phyloP scores from a whole-genome alignment of 2,888 invertebrate genomes.

The Lasioglossum malachurum region DNA sequence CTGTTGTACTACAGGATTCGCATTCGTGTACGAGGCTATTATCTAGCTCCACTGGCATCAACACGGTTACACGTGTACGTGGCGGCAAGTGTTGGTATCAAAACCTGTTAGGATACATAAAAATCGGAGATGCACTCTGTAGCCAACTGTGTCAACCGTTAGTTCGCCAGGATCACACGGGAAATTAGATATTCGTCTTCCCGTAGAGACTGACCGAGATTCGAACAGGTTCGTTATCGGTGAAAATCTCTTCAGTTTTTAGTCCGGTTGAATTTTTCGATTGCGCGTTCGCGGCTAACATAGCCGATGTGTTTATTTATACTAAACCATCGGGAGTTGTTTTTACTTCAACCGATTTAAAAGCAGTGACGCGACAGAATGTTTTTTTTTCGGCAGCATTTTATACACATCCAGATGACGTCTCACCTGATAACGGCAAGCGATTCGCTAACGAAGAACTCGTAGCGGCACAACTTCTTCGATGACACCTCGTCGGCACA shows the following conservation, averaged over 20 bases:
- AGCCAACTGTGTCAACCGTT: constrained; percentile 64
- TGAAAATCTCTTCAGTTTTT: background rate
- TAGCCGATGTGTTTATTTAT: background rate
- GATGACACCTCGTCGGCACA: constrained; percentile 62
- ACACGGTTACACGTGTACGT: background rate
- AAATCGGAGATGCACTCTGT: constrained; percentile 48
- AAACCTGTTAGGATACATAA: constrained; percentile 62
- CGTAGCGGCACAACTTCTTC: constrained; percentile 71
- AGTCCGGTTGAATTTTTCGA: background rate
- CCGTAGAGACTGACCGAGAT: constrained; percentile 27
- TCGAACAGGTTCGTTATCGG: constrained; percentile 9
- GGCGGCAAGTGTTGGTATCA: constrained; percentile 20
- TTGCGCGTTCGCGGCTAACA: background rate
- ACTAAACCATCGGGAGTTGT: background rate
- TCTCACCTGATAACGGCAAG: constrained; percentile 64
- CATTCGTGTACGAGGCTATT: constrained; percentile 25
- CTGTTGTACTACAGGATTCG: constrained; percentile 7
- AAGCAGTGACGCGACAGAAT: background rate
- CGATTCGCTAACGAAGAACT: constrained; percentile 70
- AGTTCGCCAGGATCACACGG: constrained; percentile 25
- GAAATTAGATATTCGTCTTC: constrained; percentile 25
- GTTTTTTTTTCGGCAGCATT: background rate
- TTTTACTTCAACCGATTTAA: background rate
- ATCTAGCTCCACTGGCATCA: constrained; percentile 17
- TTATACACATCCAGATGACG: background rate